Conservation (phyloP, 2,113 vertebrate species). For the Fulica atra region DNA sequence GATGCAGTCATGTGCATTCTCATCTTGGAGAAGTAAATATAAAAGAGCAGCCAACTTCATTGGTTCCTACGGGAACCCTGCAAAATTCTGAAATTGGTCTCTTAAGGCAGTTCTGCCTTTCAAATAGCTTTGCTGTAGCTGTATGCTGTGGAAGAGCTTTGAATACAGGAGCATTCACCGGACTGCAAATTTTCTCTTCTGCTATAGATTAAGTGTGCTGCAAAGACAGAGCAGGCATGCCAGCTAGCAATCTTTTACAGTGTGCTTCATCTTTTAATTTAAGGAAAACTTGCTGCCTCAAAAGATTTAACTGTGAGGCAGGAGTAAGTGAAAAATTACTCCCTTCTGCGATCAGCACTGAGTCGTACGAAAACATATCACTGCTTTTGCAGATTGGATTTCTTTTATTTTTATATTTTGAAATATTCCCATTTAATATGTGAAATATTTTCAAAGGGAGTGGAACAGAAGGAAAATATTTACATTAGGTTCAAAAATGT, state of each 20-base stretch:
- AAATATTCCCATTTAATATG: not conserved
- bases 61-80: not conserved
- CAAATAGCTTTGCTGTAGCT: not conserved
- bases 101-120: not conserved
- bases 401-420: not conserved
- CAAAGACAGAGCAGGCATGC: not conserved
- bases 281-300: not conserved
- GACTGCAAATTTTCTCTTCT: constrained; percentile 5
- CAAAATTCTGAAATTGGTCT: not conserved
- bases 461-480: not conserved
- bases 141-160: not conserved
- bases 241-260: not conserved
- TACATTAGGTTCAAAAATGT: not conserved
- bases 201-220: constrained; percentile 34
- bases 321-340: constrained; percentile 11
- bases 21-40: not conserved
- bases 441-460: not conserved
- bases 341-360: not conserved
- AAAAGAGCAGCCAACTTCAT: not conserved
- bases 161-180: not conserved
- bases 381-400: not conserved
- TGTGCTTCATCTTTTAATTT: not conserved
- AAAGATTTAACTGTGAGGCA: not conserved
- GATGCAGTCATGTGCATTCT: not conserved
- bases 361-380: not conserved